Evolutionary conservation across 1,140 invertebrate species (phyloP).

Genomic region (Antheraea pernyi): DNA sequence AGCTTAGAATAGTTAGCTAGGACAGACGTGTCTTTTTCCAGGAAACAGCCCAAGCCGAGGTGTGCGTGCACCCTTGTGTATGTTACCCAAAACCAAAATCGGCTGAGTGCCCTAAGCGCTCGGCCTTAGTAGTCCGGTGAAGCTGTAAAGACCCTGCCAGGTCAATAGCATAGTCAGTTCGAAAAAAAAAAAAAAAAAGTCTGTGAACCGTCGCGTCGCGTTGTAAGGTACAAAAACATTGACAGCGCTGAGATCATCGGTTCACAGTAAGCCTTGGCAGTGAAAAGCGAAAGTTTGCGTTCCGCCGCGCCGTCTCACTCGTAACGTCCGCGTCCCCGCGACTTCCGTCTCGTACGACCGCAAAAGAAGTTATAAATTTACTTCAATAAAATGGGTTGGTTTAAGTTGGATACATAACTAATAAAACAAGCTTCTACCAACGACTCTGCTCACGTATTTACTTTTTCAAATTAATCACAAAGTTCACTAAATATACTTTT

Average conservation of each 20-base stretch:
- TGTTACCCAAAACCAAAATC: too few relatives aligned
- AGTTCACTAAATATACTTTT: too few relatives aligned
- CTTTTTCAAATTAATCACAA: not conserved
- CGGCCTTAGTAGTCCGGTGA: too few relatives aligned
- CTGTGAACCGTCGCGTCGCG: too few relatives aligned
- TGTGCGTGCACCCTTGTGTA: too few relatives aligned
- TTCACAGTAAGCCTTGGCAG: constrained; percentile 59
- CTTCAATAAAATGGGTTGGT: not conserved
- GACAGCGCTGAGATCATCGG: not conserved
- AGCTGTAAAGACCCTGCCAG: too few relatives aligned
- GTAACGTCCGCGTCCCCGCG: constrained; percentile 27
- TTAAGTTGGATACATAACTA: not conserved
- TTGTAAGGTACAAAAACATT: not conserved
- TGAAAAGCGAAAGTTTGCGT: constrained; percentile 71
- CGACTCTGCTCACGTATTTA: not conserved
- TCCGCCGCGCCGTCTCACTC: constrained; percentile 25
- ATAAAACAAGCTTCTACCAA: not conserved
- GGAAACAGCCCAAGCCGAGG: too few relatives aligned
- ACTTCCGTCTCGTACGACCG: constrained; percentile 30
- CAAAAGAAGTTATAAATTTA: constrained; percentile 1
- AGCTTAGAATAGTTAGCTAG: too few relatives aligned
- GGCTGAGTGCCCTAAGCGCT: too few relatives aligned
- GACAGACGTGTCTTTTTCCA: too few relatives aligned
- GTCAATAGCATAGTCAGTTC: too few relatives aligned
- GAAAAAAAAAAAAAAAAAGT: too few relatives aligned